A percentile compares a stretch with the other conserved stretches of the same genome.
Evolutionary conservation across 2,797 vertebrate genomes (phyloP).

Genomic region (Silurus aristotelis): DNA sequence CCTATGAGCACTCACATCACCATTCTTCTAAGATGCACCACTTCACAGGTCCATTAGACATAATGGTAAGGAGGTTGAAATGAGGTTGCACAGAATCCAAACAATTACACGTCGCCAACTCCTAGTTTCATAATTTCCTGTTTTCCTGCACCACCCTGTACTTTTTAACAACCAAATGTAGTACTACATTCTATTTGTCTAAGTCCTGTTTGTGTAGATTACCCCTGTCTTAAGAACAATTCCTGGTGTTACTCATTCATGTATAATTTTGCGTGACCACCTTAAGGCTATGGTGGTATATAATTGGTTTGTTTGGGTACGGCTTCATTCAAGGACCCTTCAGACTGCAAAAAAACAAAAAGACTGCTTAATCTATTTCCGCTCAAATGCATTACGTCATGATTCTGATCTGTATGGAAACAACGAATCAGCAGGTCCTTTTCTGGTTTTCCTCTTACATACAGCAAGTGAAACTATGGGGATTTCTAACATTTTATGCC

Average conservation of each 20-base stretch:
- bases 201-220: neutral
- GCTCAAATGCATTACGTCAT: conserved; percentile 1
- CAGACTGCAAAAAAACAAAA: neutral
- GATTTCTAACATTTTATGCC: neutral
- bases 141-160: too few species aligned
- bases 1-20: too few species aligned
- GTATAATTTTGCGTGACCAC: conserved; percentile 10
- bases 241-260: conserved; percentile 7
- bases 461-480: conserved; percentile 11
- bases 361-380: neutral
- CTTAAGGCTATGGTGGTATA: neutral
- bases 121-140: too few species aligned
- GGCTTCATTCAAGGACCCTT: neutral
- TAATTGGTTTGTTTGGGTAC: conserved; percentile 31
- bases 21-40: too few species aligned
- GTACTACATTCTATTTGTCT: neutral
- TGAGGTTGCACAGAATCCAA: too few species aligned
- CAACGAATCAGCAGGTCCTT: neutral
- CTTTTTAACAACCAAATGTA: neutral
- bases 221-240: neutral
- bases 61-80: too few species aligned
- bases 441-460: neutral
- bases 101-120: too few species aligned
- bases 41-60: too few species aligned
- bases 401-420: neutral